Evolutionary conservation across 2,113 vertebrate genomes (phyloP).

Genomic region (Catharus bicknelli): DNA sequence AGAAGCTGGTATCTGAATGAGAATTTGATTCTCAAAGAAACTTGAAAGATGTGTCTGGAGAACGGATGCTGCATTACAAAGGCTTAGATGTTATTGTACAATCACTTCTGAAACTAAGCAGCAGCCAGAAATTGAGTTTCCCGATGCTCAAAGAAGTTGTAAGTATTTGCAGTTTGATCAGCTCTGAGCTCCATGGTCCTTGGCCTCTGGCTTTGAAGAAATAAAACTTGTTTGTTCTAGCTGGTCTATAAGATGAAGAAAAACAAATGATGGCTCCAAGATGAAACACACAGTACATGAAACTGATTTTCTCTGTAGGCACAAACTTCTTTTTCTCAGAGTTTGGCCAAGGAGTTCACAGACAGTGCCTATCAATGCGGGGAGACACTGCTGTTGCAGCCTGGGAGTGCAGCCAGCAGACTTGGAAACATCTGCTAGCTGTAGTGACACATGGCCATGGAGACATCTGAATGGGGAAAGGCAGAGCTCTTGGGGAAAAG

Average conservation of each 20-base stretch:
- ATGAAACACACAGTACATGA: constrained; percentile 29
- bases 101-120: constrained; percentile 42
- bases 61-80: constrained; percentile 23
- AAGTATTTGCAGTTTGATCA: constrained; percentile 44
- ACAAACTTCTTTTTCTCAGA: constrained; percentile 46
- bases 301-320: constrained; percentile 33
- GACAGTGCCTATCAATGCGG: constrained; percentile 52
- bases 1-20: constrained; percentile 38
- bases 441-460: not conserved
- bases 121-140: constrained; percentile 25
- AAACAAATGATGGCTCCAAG: constrained; percentile 48
- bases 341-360: constrained; percentile 54
- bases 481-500: not conserved
- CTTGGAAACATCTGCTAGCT: constrained; percentile 60
- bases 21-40: constrained; percentile 56
- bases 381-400: constrained; percentile 33
- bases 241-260: not conserved
- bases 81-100: not conserved
- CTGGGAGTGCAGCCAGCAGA: constrained; percentile 59
- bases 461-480: not conserved
- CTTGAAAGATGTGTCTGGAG: constrained; percentile 18
- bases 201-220: constrained; percentile 52
- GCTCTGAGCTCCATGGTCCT: not conserved
- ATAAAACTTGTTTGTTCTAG: constrained; percentile 50
- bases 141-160: constrained; percentile 21